phyloP scores from a whole-genome alignment of 2,113 vertebrate genomes.

The Ardeotis arabs region DNA sequence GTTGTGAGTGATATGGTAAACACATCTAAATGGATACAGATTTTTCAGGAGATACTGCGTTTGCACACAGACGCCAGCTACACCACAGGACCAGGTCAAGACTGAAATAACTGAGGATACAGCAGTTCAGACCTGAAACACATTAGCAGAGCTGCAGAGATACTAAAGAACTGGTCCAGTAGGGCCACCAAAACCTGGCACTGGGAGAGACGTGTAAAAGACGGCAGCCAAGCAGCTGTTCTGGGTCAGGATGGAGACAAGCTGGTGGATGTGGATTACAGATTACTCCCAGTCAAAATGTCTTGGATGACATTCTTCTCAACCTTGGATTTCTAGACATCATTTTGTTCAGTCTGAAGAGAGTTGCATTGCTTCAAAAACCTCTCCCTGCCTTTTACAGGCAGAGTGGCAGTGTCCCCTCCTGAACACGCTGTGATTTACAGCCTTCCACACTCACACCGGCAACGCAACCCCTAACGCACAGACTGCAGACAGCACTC shows the following conservation, averaged over 20 bases:
- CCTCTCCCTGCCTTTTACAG: conserved; percentile 1
- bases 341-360: neutral
- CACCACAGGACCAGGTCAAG: neutral
- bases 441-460: conserved; percentile 2
- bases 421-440: conserved; percentile 41
- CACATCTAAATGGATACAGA: neutral
- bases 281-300: neutral
- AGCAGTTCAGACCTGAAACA: neutral
- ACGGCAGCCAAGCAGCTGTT: neutral
- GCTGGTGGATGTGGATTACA: neutral
- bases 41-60: neutral
- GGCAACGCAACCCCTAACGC: neutral
- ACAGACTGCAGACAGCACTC: conserved; percentile 23
- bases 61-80: neutral
- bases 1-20: neutral
- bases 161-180: neutral
- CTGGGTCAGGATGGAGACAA: neutral
- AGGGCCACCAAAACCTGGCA: neutral
- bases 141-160: neutral
- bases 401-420: conserved; percentile 46
- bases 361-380: neutral
- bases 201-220: neutral
- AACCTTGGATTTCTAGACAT: neutral
- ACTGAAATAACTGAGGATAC: neutral
- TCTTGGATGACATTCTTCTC: neutral